Evolutionary conservation across 2,888 invertebrate genomes (phyloP), one percentile per base, ranked within the genome.

Genomic region (Torymus aiolomorphi): DNA sequence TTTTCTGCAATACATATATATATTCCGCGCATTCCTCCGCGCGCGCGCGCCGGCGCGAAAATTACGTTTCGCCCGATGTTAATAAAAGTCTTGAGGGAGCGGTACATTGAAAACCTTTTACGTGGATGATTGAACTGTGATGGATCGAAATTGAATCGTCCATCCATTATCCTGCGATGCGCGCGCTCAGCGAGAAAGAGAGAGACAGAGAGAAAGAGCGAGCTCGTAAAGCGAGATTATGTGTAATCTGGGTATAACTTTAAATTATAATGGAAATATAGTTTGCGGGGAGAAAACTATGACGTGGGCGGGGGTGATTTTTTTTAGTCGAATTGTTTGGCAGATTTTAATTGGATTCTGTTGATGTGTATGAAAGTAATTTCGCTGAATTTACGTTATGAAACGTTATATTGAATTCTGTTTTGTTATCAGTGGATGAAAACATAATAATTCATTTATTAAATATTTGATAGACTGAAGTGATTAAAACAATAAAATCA

Each of bases 51-150:
- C 42, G 8, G 42, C 42, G 8, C 8, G 42, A n/a, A 67, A 67
- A 75, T 75, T 66, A 57, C 16, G n/a, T n/a, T 2, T 14, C 16
- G 12, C 51, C 52, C 12, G 56, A 66, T 52, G 66, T 62, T 76
- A 62, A 76, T 69, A 69, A 42, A 69, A 69, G 16, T 14, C 42
- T 69, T 69, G 52, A 66, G 14, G 54, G 31, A 20, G 31, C 66
- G 56, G 57, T 72, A 73, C 78, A 78, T 18, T 61, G 78, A 78
- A 78, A 72, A 49, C 78, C 72, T 78, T 72, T 78, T 72, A 78
- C 72, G 59, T 49, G 65, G 61, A 78, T 78, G 72, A 72, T 72
- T 78, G 78, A 78, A 72, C 56, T 61, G 66, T 77, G 72, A 67
- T 61, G 61, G 70, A 70, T 76, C 49, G 69, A 76, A 76, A 76